Base-by-base conservation (phyloP, 2,888 invertebrate species). In the Laothoe populi region DNA sequence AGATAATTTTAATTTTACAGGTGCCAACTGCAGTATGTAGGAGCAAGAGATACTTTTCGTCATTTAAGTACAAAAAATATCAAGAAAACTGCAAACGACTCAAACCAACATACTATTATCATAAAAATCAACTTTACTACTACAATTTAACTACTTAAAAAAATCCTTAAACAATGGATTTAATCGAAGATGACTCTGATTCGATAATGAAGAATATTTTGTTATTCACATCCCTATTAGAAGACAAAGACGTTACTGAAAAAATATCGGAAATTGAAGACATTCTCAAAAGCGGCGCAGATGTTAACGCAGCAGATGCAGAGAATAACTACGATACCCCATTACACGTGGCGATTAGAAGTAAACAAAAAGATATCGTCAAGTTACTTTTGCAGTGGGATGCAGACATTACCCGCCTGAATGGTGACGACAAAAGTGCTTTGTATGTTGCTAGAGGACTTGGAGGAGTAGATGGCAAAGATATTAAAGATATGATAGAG, bases 221-320 rank as follows among this genome's bases (percentile, higher is more conserved):
- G 31, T 4, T 53, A 19, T 35, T 35, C 11, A 53, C 53, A 31
- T 16, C 35, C 11, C 19, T 31, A 35, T 19, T 53, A 35, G 53
- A 53, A 53, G 16, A 53, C 11, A 53, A 53, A 19, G 19, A 53
- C 19, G 26, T 46, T 48, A 3, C 46, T 11, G 42, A 53, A 2
- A 35, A 59, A 38, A 49, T 16, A 45, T 57, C 31, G n/a, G 58
- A 57, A 45, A 63, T 60, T 24, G 59, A 59, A 46, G 45, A 61
- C 46, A 64, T 48, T 60, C 46, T 59, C 4, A 31, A 65, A 7
- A 60, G 64, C 11, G 74, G 74, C 1, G 75, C 76, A 26, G 65
- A 78, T 26, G 64, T 78, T 8, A 75, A 78, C 64, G 66, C 72
- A 0, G 60, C 38, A 4, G 77, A 77, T 58, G 70, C 68, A 0